Percentiles rank a stretch among this genome's conserved stretches.
These are phyloP conservation scores for Kuschelorhynchus macadamiae DNA, from an alignment of 2,888 invertebrate species.

Conservation along the genomic window DNA sequence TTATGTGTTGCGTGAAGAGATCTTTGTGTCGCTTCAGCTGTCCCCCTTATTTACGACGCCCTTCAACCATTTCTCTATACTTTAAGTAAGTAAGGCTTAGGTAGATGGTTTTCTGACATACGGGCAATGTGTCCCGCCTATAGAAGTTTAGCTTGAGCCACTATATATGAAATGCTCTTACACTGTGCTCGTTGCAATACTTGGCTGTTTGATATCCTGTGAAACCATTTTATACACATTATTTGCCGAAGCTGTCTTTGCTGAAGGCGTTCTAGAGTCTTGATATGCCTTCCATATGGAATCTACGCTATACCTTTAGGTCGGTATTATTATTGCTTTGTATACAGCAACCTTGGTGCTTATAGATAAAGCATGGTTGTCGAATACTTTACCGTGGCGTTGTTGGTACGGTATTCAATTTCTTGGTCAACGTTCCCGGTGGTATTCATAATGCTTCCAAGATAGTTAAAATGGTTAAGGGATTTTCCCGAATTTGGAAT, in stretches of 20 bases:
- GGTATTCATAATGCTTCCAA: conserved; percentile 16
- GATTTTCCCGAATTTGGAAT: neutral
- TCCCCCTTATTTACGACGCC: conserved; percentile 2
- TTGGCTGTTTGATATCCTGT: conserved; percentile 6
- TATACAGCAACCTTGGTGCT: conserved; percentile 10
- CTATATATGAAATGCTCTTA: conserved; percentile 9
- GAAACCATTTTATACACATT: conserved; percentile 19
- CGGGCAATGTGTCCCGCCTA: conserved; percentile 11
- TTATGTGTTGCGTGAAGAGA: too few species aligned
- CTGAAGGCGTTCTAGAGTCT: conserved; percentile 13
- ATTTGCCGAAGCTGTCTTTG: conserved; percentile 10
- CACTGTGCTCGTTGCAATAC: conserved; percentile 15
- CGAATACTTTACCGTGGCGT: conserved; percentile 11
- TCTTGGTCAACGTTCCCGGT: conserved; percentile 12
- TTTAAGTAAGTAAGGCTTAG: too few species aligned
- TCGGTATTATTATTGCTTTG: neutral
- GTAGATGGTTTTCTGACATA: conserved; percentile 8
- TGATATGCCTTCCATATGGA: neutral
- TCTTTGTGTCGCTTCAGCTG: conserved; percentile 14
- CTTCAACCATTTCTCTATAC: conserved; percentile 13
- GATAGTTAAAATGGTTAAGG: conserved; percentile 13
- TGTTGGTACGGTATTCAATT: conserved; percentile 16
- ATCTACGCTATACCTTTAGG: neutral
- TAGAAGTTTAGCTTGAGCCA: neutral
- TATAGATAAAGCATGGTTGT: conserved; percentile 6